Evolutionary conservation across 1,140 invertebrate genomes (phyloP).

Genomic region (Andrena cerasifolii): DNA sequence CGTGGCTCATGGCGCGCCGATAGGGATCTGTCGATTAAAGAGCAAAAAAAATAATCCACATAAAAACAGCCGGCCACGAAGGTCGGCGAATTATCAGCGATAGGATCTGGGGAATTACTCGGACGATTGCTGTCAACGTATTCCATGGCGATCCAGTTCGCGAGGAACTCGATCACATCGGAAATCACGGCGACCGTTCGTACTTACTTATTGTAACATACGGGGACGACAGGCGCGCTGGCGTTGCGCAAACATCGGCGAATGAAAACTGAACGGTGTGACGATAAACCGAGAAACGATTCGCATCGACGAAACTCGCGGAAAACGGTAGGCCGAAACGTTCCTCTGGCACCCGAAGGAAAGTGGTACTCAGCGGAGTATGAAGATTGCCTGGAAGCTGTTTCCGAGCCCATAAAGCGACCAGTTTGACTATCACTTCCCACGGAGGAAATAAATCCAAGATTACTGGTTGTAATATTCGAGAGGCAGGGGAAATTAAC

Average conservation of each 20-base stretch:
- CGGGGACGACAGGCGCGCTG: neutral
- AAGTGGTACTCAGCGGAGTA: neutral
- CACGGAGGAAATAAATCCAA: neutral
- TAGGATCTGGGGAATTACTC: neutral
- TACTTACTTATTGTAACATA: neutral
- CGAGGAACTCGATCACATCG: neutral
- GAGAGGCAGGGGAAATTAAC: neutral
- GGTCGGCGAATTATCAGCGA: neutral
- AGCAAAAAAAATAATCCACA: neutral
- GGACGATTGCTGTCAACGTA: neutral
- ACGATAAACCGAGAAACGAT: neutral
- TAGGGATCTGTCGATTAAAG: neutral
- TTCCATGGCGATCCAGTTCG: neutral
- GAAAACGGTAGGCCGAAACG: too few relatives aligned
- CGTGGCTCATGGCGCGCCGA: conserved; percentile 8
- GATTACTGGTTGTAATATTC: neutral
- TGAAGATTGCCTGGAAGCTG: neutral
- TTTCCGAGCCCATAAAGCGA: neutral
- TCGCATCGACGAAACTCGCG: too few relatives aligned
- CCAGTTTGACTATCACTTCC: neutral
- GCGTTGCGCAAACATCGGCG: neutral
- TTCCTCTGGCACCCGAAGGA: neutral
- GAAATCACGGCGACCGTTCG: neutral
- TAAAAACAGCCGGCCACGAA: neutral
- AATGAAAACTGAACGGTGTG: too few relatives aligned